Conservation (phyloP, 1,140 invertebrate species). For the Protaetia brevitarsis region DNA sequence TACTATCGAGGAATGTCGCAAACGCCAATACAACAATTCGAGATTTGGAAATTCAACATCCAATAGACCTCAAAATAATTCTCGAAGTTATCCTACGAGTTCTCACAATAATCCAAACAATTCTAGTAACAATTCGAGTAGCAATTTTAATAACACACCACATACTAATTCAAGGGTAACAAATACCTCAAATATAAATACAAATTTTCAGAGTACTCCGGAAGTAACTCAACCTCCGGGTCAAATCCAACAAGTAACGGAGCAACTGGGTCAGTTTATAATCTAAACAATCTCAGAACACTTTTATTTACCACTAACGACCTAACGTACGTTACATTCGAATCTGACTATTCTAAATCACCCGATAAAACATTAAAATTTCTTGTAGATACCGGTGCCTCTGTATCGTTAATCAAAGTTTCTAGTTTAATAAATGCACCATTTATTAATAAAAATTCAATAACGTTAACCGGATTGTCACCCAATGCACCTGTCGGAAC, state of each 20-base stretch:
- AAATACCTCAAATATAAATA: background rate
- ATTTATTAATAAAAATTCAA: background rate
- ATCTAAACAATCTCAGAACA: background rate
- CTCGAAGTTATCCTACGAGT: background rate
- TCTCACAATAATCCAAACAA: background rate
- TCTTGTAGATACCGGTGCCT: slow-evolving; percentile 2
- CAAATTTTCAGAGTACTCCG: too few species aligned
- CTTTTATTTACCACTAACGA: background rate
- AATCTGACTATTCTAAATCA: background rate
- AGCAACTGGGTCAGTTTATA: background rate
- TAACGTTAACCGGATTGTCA: background rate
- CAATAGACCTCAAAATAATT: background rate
- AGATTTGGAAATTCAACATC: background rate
- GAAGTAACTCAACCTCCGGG: too few species aligned
- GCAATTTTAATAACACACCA: too few species aligned
- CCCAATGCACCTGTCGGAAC: background rate
- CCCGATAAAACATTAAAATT: background rate
- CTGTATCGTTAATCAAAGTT: background rate
- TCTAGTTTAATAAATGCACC: background rate
- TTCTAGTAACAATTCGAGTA: too few species aligned
- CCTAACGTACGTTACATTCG: background rate
- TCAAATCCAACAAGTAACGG: too few species aligned
- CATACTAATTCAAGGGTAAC: background rate
- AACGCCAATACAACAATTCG: slow-evolving; percentile 17
- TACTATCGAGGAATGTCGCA: slow-evolving; percentile 18